These are phyloP conservation scores for Metellina segmentata DNA, from an alignment of 2,888 invertebrate genomes.

Conservation along the genomic window DNA sequence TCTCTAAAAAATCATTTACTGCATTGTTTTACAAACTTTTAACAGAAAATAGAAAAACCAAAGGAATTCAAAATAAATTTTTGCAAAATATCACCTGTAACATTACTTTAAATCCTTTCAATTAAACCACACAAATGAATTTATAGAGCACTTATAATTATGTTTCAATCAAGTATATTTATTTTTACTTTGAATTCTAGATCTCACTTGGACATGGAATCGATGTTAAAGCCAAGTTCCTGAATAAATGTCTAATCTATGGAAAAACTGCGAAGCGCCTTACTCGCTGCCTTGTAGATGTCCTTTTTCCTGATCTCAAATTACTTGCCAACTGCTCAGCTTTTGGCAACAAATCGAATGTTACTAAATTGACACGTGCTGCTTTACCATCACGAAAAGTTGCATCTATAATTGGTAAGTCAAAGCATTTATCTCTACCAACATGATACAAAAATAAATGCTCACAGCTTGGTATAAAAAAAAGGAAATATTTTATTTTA, in stretches of 20 bases:
- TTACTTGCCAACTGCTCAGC: constrained; percentile 63
- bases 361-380: constrained; percentile 64
- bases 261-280: constrained; percentile 51
- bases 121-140: too few species aligned
- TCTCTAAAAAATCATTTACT: too few species aligned
- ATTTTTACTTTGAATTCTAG: constrained; percentile 11
- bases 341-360: constrained; percentile 70
- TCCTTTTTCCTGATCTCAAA: constrained; percentile 61
- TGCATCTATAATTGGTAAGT: constrained; percentile 65
- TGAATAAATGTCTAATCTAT: constrained; percentile 67
- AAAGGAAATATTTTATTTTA: too few species aligned
- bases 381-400: constrained; percentile 62
- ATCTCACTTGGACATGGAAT: constrained; percentile 60
- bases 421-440: too few species aligned
- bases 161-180: constrained; percentile 8
- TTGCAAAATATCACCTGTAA: too few species aligned
- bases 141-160: neutral
- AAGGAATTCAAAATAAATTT: too few species aligned
- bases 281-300: constrained; percentile 64
- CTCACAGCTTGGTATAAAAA: too few species aligned
- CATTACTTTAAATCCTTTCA: neutral
- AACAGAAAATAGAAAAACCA: too few species aligned
- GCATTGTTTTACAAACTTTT: too few species aligned
- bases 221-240: constrained; percentile 48
- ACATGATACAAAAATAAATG: too few species aligned